Percentiles rank a stretch among this genome's conserved stretches.
Evolutionary conservation across 2,888 invertebrate species (phyloP).

Genomic region (Drosophila leonis): DNA sequence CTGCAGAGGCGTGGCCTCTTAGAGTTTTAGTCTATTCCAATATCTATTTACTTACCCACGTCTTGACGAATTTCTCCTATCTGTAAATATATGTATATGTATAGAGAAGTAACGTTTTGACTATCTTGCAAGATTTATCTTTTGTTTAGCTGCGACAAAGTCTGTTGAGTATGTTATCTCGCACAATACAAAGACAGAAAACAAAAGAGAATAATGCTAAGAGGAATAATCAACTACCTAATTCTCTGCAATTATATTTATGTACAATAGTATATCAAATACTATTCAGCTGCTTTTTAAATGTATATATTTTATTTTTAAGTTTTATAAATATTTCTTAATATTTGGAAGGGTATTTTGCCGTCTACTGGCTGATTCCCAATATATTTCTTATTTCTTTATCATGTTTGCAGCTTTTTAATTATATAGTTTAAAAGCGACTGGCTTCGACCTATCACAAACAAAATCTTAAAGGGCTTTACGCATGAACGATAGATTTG

Average conservation of each 20-base stretch:
- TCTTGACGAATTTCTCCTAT: slow-evolving; percentile 33
- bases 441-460: slow-evolving; percentile 3
- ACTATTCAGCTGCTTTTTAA: neutral
- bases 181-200: slow-evolving; percentile 18
- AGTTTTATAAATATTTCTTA: neutral
- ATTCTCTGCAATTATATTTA: slow-evolving; percentile 5
- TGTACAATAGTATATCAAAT: neutral
- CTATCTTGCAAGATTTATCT: slow-evolving; percentile 66
- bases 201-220: neutral
- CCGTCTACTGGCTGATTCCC: too few species aligned
- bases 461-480: neutral
- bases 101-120: slow-evolving; percentile 17
- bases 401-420: neutral
- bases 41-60: slow-evolving; percentile 7
- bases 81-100: slow-evolving; percentile 15
- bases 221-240: neutral
- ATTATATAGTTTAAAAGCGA: neutral
- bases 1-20: slow-evolving; percentile 80
- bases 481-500: neutral
- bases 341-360: neutral
- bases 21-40: slow-evolving; percentile 60
- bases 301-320: neutral
- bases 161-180: slow-evolving; percentile 25
- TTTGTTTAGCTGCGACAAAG: slow-evolving; percentile 60
- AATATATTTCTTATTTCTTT: neutral